Base-by-base conservation (phyloP, 2,888 invertebrate species). In the Vanessa cardui region DNA sequence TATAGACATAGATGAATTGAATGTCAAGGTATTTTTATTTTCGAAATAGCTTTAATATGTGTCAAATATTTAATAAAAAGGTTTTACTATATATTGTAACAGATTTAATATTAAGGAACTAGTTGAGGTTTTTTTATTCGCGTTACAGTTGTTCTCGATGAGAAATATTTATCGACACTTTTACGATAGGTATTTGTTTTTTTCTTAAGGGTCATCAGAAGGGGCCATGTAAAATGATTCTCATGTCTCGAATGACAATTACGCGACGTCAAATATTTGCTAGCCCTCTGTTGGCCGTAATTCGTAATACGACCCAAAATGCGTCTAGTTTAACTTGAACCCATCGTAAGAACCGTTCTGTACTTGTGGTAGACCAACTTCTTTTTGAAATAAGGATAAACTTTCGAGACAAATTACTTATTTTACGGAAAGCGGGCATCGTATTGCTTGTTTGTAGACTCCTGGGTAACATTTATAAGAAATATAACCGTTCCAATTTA, bases 381-480 rank as follows among this genome's bases (percentile, higher is more conserved):
- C 62, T 52, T 69, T 71, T 81, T 84, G 77, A 20, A 45, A 5
- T n/a, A 16, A 64, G 66, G 67, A 46, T 58, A 74, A 80, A 80
- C 77, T 76, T 70, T 78, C 78, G 78, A 81, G 77, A 77, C 84
- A 85, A 86, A 89, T 88, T 88, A 79, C 80, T 83, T 87, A 86
- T 85, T 85, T 86, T 83, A 78, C 74, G 78, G 56, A 81, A 82
- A 84, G 86, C 83, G 81, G 74, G 74, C 77, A 78, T 91, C 91
- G 77, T 80, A 78, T 91, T 89, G 83, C 91, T 87, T 90, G 89
- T 90, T 91, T 90, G 87, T 81, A 82, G 89, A 88, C 89, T 88
- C 86, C 74, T 77, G 86, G 85, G 86, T 82, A 81, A 83, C 81
- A 79, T 85, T 86, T 73, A 70, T 71, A 80, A 78, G 81, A 84